Conservation (phyloP, 2,113 vertebrate genomes). For the Elachura formosa region DNA sequence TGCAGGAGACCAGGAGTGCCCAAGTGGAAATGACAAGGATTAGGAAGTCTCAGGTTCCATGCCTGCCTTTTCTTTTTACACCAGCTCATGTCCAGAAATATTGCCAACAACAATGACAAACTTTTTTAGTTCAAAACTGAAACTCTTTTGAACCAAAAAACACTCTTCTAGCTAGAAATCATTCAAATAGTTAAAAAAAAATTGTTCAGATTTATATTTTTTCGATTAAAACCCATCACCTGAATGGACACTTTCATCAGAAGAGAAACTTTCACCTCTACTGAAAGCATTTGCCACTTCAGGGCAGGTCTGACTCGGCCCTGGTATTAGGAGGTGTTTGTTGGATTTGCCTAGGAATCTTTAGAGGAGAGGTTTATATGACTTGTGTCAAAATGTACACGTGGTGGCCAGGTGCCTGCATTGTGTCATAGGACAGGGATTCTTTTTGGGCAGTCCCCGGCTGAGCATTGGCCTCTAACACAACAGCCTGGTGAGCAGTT, state of each 20-base stretch:
- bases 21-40: neutral
- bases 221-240: neutral
- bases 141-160: neutral
- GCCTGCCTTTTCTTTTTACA: neutral
- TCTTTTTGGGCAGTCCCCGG: neutral
- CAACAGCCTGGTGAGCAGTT: neutral
- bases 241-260: neutral
- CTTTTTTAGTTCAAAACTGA: neutral
- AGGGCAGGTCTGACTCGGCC: neutral
- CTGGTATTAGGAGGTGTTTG: neutral
- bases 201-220: neutral
- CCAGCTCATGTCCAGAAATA: neutral
- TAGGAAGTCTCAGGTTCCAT: neutral
- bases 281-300: neutral
- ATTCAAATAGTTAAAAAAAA: neutral
- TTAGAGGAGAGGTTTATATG: neutral
- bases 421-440: neutral
- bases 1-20: neutral
- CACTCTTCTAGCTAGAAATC: neutral
- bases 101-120: neutral
- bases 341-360: neutral
- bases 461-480: neutral
- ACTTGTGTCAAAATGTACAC: neutral
- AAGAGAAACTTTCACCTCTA: neutral
- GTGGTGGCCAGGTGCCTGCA: fast-evolving